Conservation (phyloP, 2,797 vertebrate species). For the Spea hammondii region DNA sequence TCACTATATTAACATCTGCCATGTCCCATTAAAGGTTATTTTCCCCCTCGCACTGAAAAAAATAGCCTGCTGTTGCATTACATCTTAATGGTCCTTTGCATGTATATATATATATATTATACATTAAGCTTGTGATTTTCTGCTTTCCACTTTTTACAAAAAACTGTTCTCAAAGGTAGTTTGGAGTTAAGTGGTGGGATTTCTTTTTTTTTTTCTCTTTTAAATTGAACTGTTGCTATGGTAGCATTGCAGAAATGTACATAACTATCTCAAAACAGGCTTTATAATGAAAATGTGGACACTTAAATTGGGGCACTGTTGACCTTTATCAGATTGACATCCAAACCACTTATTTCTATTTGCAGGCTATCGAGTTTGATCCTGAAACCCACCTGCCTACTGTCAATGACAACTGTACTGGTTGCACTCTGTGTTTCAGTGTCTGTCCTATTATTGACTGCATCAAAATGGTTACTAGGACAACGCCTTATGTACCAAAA, state of each 20-base stretch:
- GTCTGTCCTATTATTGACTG: slow-evolving; percentile 93
- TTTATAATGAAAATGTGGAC: slow-evolving; percentile 41
- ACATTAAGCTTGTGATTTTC: no score
- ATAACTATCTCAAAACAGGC: slow-evolving; percentile 35
- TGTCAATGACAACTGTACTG: slow-evolving; percentile 84
- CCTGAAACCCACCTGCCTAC: slow-evolving; percentile 83
- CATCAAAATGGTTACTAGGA: slow-evolving; percentile 89
- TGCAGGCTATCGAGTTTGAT: slow-evolving; percentile 88
- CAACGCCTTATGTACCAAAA: slow-evolving; percentile 77
- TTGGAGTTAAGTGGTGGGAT: slow-evolving; percentile 6
- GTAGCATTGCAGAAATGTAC: slow-evolving; percentile 48
- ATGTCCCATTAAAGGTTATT: no score
- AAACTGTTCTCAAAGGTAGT: neutral
- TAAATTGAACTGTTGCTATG: slow-evolving; percentile 58
- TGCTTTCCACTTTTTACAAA: neutral
- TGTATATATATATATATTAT: no score
- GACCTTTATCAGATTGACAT: slow-evolving; percentile 56
- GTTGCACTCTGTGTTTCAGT: slow-evolving; percentile 89
- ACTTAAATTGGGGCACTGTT: slow-evolving; percentile 45
- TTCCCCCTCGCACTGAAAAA: no score
- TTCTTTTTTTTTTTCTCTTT: slow-evolving; percentile 44
- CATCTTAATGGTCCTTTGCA: no score
- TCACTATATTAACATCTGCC: no score
- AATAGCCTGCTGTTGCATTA: no score
- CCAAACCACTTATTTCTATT: slow-evolving; percentile 59